These are phyloP conservation scores for Eulemur mongoz DNA, from an alignment of 2,797 vertebrate species.

Conservation along the genomic window DNA sequence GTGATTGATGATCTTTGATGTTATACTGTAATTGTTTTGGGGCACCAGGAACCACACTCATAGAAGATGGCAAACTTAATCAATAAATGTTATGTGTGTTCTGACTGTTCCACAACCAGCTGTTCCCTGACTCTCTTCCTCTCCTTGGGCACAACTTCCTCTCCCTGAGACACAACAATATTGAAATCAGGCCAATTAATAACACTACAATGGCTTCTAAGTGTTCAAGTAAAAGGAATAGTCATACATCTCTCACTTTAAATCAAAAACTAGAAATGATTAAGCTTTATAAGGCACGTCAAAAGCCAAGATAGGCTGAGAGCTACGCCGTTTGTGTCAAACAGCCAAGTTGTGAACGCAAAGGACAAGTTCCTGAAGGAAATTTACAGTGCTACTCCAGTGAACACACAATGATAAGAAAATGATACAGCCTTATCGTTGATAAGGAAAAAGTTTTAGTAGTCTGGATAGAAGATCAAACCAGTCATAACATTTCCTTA, in stretches of 20 bases:
- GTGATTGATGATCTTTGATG: background rate
- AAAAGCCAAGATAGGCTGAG: background rate
- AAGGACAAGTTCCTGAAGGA: background rate
- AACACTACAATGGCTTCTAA: background rate
- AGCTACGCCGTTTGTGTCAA: background rate
- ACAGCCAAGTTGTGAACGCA: background rate
- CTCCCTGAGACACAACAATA: background rate
- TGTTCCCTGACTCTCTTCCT: background rate
- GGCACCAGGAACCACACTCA: background rate
- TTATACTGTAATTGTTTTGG: background rate
- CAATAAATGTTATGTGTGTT: background rate
- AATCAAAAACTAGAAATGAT: background rate
- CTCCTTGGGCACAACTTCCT: background rate
- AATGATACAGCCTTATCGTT: background rate
- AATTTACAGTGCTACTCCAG: background rate
- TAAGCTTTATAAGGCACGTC: background rate
- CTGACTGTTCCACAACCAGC: background rate
- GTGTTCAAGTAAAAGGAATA: background rate
- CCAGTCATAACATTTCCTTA: background rate
- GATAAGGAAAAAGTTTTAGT: background rate
- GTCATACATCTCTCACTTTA: background rate
- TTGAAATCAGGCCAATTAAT: background rate
- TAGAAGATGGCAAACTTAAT: background rate
- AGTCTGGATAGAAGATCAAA: background rate
- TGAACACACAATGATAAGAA: background rate